Evolutionary conservation across 2,888 invertebrate species (phyloP), one percentile per base, ranked within the genome.

Genomic region (Pheosia gnoma): DNA sequence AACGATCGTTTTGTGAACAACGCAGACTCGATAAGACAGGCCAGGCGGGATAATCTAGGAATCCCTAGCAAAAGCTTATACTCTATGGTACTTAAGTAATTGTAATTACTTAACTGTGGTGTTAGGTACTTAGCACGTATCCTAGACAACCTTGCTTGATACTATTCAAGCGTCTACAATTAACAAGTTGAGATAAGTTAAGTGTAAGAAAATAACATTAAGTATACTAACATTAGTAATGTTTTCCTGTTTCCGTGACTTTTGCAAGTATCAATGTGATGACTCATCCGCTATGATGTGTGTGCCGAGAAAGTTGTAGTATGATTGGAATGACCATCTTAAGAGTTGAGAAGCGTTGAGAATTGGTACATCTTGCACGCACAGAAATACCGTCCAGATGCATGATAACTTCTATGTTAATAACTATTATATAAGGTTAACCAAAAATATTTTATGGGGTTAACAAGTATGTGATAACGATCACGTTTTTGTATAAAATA

Each of bases 181-280:
- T 59, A 60, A 68, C 60, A 57, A 60, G 60, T 70, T 60, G 25
- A 52, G 37, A 58, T 51, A 60, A 38, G 47, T 57, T 4, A 49
- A 51, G 37, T 60, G 62, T 47, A 71, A 71, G 67, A 65, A 71
- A 67, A 71, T 58, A 61, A 62, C 59, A 65, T 65, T 61, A 67
- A 60, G 36, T 54, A 36, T 25, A 25, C 25, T 25, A 57, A 61
- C 65, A 70, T 70, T 60, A 71, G 65, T 37, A 11, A 8, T 11
- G 54, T 56, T 62, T 71, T 63, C 60, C 63, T 59, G 67, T 69
- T 71, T 72, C 71, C 71, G 67, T 39, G 52, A 53, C 43, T 55
- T 55, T 63, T 61, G 55, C 60, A 58, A 47, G 54, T 57, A 45
- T 41, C 7, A 51, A 51, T 4, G 25, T 67, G 63, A 71, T 71